Conservation (phyloP, 2,113 vertebrate genomes). For the Phyllostomus discolor region DNA sequence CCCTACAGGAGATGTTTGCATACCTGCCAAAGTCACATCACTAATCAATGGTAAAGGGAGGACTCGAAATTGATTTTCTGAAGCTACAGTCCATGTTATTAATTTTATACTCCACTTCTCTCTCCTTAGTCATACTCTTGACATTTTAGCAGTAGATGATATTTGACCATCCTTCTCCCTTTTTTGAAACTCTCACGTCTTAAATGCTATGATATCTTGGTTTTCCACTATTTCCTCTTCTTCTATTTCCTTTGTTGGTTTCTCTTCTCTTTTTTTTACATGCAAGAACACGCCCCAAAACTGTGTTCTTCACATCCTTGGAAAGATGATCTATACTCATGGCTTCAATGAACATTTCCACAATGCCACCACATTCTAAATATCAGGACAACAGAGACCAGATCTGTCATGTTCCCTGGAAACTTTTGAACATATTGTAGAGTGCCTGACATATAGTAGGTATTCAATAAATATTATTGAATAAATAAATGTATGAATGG, state of each 20-base stretch:
- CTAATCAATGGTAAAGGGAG: background rate
- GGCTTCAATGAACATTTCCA: background rate
- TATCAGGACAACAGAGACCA: background rate
- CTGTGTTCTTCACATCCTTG: background rate
- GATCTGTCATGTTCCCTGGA: background rate
- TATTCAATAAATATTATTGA: background rate
- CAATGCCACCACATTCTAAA: background rate
- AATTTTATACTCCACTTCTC: background rate
- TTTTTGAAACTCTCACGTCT: background rate
- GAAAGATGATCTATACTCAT: background rate
- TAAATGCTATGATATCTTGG: background rate
- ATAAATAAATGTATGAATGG: background rate
- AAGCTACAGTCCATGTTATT: background rate
- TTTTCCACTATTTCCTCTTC: background rate
- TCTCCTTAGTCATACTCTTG: background rate
- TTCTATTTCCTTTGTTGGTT: background rate
- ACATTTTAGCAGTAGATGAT: background rate
- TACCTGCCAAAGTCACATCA: background rate
- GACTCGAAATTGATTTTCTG: background rate
- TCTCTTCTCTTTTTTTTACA: background rate
- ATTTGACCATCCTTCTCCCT: background rate
- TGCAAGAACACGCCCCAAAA: background rate
- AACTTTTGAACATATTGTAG: background rate
- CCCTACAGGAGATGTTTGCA: background rate
- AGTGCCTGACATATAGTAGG: background rate